Base-by-base conservation (phyloP, 1,140 invertebrate genomes). In the Physella acuta region DNA sequence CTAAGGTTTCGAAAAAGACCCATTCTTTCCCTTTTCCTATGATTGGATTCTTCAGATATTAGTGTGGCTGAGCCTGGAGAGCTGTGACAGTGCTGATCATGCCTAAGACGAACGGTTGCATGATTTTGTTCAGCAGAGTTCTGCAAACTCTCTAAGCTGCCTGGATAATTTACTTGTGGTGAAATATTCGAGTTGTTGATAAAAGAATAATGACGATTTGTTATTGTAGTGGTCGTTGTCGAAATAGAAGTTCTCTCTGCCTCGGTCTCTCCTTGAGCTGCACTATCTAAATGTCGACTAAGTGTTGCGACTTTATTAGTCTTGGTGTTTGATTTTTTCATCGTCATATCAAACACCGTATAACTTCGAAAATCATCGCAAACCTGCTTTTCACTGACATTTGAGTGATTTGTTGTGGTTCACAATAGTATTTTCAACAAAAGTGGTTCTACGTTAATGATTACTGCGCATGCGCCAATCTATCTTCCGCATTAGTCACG, bases 241-340 rank as follows among this genome's bases (percentile, higher is more conserved):
- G 20, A 17, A 17, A 24, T 37, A 59, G 33, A 14, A 34, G 3
- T 59, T 20, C 14, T 56, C n/a, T 8, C 39, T 3, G 26, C 28
- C 49, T 49, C 49, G 51, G 37, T 61, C 28, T 68, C 62, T 58
- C 70, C 70, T 71, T 73, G 71, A 49, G 71, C 24, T 31, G 69
- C 49, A 58, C 72, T 70, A 49, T 64, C 62, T 11, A n/a, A 73
- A 72, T 55, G 71, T 63, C 63, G 79, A 75, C 62, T 64, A 2
- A 51, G 62, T 33, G 62, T 51, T 33, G 20, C 28, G 17, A 76
- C 63, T 52, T 68, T 71, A 62, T 76, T 71, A 68, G 73, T 74
- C 58, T 78, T 81, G 51, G 71, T 75, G 58, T 68, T 74, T 68
- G 77, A 76, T 62, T 77, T 79, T 73, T 78, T 79, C 79, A 81